Evolutionary conservation across 2,888 invertebrate species (phyloP).

Genomic region (Hydrotaea cyrtoneurina): DNA sequence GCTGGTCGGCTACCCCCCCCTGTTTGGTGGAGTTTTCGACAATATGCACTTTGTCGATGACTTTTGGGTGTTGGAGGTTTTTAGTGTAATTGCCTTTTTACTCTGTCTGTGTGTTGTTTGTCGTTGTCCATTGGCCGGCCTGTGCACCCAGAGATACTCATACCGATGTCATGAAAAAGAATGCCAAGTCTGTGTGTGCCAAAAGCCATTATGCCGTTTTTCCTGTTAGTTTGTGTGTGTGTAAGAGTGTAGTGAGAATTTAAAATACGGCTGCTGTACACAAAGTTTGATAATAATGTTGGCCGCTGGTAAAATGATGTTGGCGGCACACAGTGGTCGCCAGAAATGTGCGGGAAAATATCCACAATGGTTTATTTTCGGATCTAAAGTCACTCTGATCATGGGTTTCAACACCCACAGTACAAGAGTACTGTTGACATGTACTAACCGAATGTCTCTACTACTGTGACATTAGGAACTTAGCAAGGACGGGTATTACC

Average conservation of each 20-base stretch:
- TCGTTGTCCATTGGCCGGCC: background rate
- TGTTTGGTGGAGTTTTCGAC: constrained; percentile 1
- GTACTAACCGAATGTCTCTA: too few relatives aligned
- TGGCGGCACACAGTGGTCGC: constrained; percentile 10
- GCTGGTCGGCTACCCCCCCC: background rate
- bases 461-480: too few relatives aligned
- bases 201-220: constrained; percentile 43
- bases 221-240: background rate
- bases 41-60: constrained; percentile 31
- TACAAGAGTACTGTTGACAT: too few relatives aligned
- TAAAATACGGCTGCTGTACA: constrained; percentile 51
- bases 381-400: too few relatives aligned
- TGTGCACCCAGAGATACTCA: background rate
- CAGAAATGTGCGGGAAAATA: too few relatives aligned
- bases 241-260: constrained; percentile 31
- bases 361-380: too few relatives aligned
- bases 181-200: constrained; percentile 37
- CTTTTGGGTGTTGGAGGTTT: constrained; percentile 54
- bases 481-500: too few relatives aligned
- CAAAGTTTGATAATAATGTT: constrained; percentile 12
- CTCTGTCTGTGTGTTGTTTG: constrained; percentile 1
- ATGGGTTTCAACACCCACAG: too few relatives aligned
- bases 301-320: background rate
- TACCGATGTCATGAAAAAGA: background rate
- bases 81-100: constrained; percentile 47